Evolutionary conservation across 2,888 invertebrate genomes (phyloP), one percentile per base, ranked within the genome.

Genomic region (Drosophila acutilabella): DNA sequence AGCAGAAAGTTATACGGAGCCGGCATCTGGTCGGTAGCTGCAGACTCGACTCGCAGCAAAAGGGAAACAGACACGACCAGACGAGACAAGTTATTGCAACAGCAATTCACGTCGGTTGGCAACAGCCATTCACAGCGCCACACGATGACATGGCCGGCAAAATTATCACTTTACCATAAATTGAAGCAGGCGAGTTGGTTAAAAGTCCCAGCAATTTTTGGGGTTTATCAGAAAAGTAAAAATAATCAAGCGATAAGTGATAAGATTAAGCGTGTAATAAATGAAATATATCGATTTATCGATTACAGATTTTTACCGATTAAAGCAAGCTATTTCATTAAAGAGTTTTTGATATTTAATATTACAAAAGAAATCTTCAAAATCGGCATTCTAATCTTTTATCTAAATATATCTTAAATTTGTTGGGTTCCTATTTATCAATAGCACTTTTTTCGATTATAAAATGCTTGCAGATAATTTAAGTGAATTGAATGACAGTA

Each of bases 151-250:
- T 69, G 85, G 67, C 76, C 71, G 69, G 66, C 58, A 83, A 81
- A 74, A 83, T 84, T 75, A 78, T 74, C 80, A 80, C 73, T 75
- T 71, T 68, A 33, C 69, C 69, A 80, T 87, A 85, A 85, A 87
- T 87, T 78, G 79, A 77, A 41, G 38, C 78, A 78, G 64, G 71
- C 76, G 59, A 70, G 64, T 70, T 64, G 75, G 53, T 56, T 30
- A 48, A 48, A 30, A 1, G 53, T 30, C 41, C 53, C 48, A 44
- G 48, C 48, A 44, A 5, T 36, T 36, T 33, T 36, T 36, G 11
- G 13, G 13, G 13, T 36, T 36, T 36, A 36, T 36, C 36, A 36
- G 36, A 36, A 13, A 4, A 13, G 36, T 36, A 36, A 36, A 36
- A 36, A 36, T 36, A 30, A 30, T 30, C 30, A 30, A 30, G 36